Percentiles rank a stretch among this genome's conserved stretches.
phyloP scores from a whole-genome alignment of 2,888 invertebrate genomes.

The Nyleta sp. region DNA sequence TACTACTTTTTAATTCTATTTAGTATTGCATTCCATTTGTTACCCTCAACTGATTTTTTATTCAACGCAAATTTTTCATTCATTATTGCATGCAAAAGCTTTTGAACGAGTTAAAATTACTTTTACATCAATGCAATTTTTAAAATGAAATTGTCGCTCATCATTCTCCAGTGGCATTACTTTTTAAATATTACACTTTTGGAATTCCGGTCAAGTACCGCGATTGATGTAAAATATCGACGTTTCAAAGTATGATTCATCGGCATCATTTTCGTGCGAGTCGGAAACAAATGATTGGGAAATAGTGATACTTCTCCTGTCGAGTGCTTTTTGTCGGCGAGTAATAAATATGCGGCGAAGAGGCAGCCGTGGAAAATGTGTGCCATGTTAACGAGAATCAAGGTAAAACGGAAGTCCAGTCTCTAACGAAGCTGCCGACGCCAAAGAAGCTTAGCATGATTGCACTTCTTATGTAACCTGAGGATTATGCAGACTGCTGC shows the following conservation, averaged over 20 bases:
- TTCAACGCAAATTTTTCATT: no score
- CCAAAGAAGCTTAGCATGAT: conserved; percentile 58
- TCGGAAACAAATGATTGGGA: conserved; percentile 34
- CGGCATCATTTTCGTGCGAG: background rate
- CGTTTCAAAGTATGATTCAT: conserved; percentile 19
- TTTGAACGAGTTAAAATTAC: no score
- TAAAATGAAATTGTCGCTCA: no score
- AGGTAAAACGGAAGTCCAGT: conserved; percentile 44
- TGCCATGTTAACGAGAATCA: conserved; percentile 40
- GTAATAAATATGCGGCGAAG: conserved; percentile 26
- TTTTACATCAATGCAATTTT: no score
- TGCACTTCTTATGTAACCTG: conserved; percentile 51
- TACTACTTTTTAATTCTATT: no score
- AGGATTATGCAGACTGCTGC: conserved; percentile 48
- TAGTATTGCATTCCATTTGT: no score
- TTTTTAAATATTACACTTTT: no score
- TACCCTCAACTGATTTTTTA: no score
- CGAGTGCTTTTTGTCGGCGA: conserved; percentile 15
- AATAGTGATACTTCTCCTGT: conserved; percentile 5
- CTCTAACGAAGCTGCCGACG: conserved; percentile 46
- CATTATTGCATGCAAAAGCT: no score
- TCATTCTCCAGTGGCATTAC: no score
- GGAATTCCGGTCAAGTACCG: background rate
- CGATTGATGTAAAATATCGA: conserved; percentile 18
- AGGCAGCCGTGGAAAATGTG: conserved; percentile 14